Evolutionary conservation across 2,888 invertebrate genomes (phyloP), one percentile per base, ranked within the genome.

Genomic region (Andrena praecox): DNA sequence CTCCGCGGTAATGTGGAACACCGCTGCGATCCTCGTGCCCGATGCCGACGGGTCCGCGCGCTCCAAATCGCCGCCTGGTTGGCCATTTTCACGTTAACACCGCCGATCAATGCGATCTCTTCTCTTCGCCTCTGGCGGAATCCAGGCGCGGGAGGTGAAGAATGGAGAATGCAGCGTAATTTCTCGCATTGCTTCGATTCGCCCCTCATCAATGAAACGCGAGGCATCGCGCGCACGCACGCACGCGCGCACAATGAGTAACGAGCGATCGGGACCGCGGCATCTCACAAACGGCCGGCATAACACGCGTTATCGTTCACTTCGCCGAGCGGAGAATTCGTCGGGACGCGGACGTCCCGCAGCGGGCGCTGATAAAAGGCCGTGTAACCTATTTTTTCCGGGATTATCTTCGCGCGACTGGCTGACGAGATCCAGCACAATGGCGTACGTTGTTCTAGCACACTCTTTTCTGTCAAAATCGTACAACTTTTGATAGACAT

Each of bases 341-440:
- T 70, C 67, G 72, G 16, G 31, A 31, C 42, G 75, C 72, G 16
- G 35, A 31, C 42, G 75, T 74, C 75, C 60, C 54, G 59, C 75
- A 80, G 10, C 66, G 16, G 33, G n/a, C 75, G 6, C 73, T 62
- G 86, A 86, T 85, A 88, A 86, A 82, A 68, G 64, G 77, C 59
- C 33, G 72, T 63, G 79, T 75, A 87, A 79, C 88, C 85, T 72
- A 87, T 76, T 87, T 87, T 88, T 85, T 74, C 60, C 29, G 10
- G 52, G 68, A 77, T 82, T 86, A 86, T 86, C 86, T 78, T 54
- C 56, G 27, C 64, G 76, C 68, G 48, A 50, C 71, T 50, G 72
- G 16, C 52, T 56, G 24, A 56, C 52, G 42, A 63, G 73, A 79
- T 71, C 72, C 59, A 7, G 24, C 56, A 88, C 82, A 86, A 87